A percentile compares a stretch with the other conserved stretches of the same genome.
phyloP scores from a whole-genome alignment of 1,140 invertebrate species.

The Geopemphigus sp. region DNA sequence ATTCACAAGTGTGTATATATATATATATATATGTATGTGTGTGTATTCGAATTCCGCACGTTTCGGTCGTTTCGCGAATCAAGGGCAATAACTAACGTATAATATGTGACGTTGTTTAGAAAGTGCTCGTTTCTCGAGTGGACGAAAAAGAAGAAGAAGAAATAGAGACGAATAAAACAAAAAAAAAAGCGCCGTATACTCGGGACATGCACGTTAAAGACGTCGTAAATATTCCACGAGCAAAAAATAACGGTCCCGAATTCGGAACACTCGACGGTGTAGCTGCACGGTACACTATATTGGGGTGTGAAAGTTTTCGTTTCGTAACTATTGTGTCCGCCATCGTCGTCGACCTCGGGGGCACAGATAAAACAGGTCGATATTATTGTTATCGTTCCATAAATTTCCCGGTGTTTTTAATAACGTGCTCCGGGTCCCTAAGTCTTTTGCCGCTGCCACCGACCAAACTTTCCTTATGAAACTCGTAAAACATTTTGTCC shows the following conservation, averaged over 20 bases:
- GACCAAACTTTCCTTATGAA: conserved; percentile 47
- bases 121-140: no score
- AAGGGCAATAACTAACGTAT: not conserved
- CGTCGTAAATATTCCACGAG: conserved; percentile 5
- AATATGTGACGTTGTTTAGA: not conserved
- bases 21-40: no score
- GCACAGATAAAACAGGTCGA: conserved; percentile 47
- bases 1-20: no score
- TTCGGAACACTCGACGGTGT: not conserved
- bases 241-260: conserved; percentile 15
- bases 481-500: conserved; percentile 50
- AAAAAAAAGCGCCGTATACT: no score
- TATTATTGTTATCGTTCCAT: conserved; percentile 50
- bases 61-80: not conserved
- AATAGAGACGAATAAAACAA: no score
- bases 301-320: conserved; percentile 40
- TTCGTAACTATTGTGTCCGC: conserved; percentile 41
- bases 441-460: conserved; percentile 28
- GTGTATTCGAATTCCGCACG: no score
- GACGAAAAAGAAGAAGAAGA: not conserved
- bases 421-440: conserved; percentile 44
- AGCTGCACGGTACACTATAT: not conserved
- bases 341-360: conserved; percentile 10
- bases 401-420: conserved; percentile 49
- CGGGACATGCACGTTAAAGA: not conserved